These are phyloP conservation scores for Paramuricea clavata DNA, from an alignment of 92 coral and sea anemone genomes.

Conservation along the genomic window DNA sequence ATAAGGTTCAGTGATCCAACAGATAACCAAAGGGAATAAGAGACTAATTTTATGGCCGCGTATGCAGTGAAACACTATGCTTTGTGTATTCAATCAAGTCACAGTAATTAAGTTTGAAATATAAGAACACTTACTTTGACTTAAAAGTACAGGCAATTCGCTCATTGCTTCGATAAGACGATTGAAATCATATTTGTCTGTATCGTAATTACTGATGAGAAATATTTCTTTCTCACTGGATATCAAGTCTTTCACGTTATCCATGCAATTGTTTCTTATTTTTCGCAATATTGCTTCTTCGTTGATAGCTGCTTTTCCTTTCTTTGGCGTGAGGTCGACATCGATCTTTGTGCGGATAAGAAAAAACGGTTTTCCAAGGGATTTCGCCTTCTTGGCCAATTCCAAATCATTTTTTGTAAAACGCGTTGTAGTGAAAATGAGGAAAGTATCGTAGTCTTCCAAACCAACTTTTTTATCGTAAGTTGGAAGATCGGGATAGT, in stretches of 20 bases:
- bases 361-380: constrained; percentile 40
- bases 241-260: background rate
- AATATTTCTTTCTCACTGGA: no score
- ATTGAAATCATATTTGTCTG: constrained; percentile 15
- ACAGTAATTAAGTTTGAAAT: background rate
- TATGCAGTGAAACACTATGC: constrained; percentile 16
- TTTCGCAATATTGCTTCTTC: constrained; percentile 7
- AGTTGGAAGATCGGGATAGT: constrained; percentile 46
- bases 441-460: constrained; percentile 58
- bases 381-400: constrained; percentile 34
- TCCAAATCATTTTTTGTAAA: constrained; percentile 51
- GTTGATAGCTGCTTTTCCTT: background rate
- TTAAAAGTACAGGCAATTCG: constrained; percentile 21
- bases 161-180: constrained; percentile 34
- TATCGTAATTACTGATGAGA: no score
- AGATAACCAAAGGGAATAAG: no score
- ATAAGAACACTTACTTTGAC: constrained; percentile 14
- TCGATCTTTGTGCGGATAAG: no score
- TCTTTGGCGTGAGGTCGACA: background rate
- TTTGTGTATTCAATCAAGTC: constrained; percentile 3
- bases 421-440: constrained; percentile 47
- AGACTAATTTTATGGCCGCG: no score
- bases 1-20: no score
- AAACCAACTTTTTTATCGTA: constrained; percentile 45
- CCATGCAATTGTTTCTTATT: background rate